phyloP scores from a whole-genome alignment of 1,140 invertebrate genomes.

The Psilanteris sp. region DNA sequence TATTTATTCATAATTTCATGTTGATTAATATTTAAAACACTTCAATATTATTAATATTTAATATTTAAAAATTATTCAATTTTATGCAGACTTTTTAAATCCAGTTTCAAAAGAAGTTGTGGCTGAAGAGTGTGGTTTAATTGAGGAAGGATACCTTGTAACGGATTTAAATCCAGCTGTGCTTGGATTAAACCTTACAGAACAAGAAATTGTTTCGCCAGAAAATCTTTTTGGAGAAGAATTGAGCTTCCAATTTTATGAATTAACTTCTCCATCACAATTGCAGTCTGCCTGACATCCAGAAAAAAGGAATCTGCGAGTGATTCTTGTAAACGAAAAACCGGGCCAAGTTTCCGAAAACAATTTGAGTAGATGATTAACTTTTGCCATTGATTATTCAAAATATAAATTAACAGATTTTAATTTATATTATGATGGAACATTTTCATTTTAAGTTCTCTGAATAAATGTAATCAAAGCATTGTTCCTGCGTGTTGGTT shows the following conservation, averaged over 20 bases:
- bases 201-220: constrained; percentile 78
- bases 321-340: constrained; percentile 62
- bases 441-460: constrained; percentile 3
- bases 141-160: constrained; percentile 79
- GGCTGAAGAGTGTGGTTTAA: constrained; percentile 81
- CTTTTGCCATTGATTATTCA: constrained; percentile 1
- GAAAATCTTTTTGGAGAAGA: constrained; percentile 81
- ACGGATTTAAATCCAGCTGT: constrained; percentile 81
- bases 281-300: constrained; percentile 77
- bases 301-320: constrained; percentile 63
- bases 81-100: constrained; percentile 82
- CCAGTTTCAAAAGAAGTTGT: constrained; percentile 82
- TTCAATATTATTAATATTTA: constrained; percentile 50
- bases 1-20: too few species aligned
- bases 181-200: constrained; percentile 79
- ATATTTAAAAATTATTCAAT: too few species aligned
- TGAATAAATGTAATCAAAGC: constrained; percentile 14
- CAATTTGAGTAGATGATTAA: constrained; percentile 25
- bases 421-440: constrained; percentile 11
- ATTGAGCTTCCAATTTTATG: constrained; percentile 81
- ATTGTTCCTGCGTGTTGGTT: constrained; percentile 35
- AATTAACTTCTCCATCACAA: constrained; percentile 77
- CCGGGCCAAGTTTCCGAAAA: constrained; percentile 2
- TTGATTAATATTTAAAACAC: not conserved
- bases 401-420: constrained; percentile 7